Base-by-base conservation (phyloP, 2,888 invertebrate genomes). In the Tenthredo mesomela region DNA sequence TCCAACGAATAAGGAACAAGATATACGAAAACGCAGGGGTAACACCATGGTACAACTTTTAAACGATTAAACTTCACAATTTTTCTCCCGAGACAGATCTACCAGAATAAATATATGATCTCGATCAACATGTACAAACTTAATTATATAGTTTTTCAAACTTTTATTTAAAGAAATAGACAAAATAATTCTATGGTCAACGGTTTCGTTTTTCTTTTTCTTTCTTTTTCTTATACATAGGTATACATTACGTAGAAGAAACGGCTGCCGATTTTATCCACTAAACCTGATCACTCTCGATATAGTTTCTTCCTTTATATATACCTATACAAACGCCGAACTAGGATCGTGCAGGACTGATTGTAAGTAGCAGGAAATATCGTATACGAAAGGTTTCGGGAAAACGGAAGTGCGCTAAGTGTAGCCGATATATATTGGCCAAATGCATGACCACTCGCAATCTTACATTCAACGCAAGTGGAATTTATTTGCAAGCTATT, bases 31-130 rank as follows among this genome's bases (percentile, higher is more conserved):
- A 73, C 73, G 40, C 10, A 37, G 71, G 21, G 15, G 73, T 3
- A 47, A 18, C 58, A 47, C 78, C 33, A 50, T 33, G 40, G 25
- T 10, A 40, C 37, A 61, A 61, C 37, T 80, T 80, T 40, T 15
- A 61, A 80, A 61, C 12, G 61, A 80, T 54, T 33, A 80, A 80
- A 80, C 80, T 80, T 80, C 25, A 10, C 37, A 80, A 80, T 80
- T 21, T 58, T 37, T 80, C 80, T 61, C 80, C 40, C 21, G 80
- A 58, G 80, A 67, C 67, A 33, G 18, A 7, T 25, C 37, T 21
- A 78, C 9, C 7, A n/a, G 37, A 61, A 61, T 80, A 80, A 80
- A 80, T 80, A 61, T 43, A 61, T 80, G n/a, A 80, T 58, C 61
- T 12, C 25, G 37, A 80, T 61, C 40, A 61, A 37, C 37, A 61